Conservation (phyloP, 2,888 invertebrate species). For the Dichetophora obliterata region DNA sequence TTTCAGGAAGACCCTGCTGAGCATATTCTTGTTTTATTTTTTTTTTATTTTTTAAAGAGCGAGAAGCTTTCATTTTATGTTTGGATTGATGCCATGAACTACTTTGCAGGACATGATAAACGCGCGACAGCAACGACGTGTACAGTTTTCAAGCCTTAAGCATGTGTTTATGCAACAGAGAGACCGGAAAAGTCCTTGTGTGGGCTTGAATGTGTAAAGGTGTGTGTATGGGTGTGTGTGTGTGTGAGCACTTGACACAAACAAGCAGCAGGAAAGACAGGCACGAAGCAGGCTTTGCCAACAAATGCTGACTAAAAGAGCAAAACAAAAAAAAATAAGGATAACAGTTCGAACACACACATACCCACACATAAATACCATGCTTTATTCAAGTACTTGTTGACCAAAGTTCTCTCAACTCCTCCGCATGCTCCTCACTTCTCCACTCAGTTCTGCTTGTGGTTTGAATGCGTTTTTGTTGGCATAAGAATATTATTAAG, state of each 20-base stretch:
- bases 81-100: constrained; percentile 64
- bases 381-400: constrained; percentile 40
- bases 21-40: constrained; percentile 1
- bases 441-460: neutral
- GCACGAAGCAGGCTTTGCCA: constrained; percentile 49
- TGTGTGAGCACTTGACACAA: constrained; percentile 26
- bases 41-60: constrained; percentile 14
- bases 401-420: constrained; percentile 16
- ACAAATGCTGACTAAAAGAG: constrained; percentile 57
- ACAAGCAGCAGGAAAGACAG: constrained; percentile 3
- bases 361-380: constrained; percentile 15
- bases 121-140: constrained; percentile 32
- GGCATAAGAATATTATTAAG: constrained; percentile 66
- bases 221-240: neutral
- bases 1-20: constrained; percentile 11
- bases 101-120: constrained; percentile 51
- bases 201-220: no score
- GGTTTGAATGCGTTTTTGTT: constrained; percentile 51
- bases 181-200: neutral
- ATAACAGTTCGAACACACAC: constrained; percentile 28
- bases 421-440: neutral
- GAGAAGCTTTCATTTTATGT: constrained; percentile 54
- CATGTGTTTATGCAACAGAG: neutral
- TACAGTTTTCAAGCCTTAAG: constrained; percentile 20
- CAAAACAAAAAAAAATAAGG: constrained; percentile 22